Conservation (phyloP, 2,113 vertebrate species). For the Chaetodon auriga region DNA sequence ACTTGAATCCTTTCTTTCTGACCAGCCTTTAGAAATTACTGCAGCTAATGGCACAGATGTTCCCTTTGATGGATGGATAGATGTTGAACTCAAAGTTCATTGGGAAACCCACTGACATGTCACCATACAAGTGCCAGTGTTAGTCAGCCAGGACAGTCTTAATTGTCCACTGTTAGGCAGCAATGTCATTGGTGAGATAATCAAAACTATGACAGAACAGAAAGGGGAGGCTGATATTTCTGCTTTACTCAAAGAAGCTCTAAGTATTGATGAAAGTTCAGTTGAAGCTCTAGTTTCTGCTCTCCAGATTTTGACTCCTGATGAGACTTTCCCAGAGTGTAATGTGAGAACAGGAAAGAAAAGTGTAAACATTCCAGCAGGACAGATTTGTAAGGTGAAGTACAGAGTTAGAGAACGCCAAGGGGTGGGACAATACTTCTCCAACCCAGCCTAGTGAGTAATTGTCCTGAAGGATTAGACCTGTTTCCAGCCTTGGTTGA, state of each 20-base stretch:
- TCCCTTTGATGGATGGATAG: constrained; percentile 26
- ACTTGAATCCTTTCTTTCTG: neutral
- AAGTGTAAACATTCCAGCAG: neutral
- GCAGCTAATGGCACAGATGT: constrained; percentile 31
- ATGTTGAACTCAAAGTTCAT: constrained; percentile 22
- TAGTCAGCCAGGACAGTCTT: constrained; percentile 23
- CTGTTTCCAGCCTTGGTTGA: constrained; percentile 18
- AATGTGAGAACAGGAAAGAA: constrained; percentile 17
- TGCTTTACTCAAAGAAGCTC: neutral
- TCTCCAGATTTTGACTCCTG: neutral
- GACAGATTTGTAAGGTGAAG: neutral
- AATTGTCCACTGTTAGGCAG: constrained; percentile 34
- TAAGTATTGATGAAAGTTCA: constrained; percentile 4
- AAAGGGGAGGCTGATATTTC: neutral
- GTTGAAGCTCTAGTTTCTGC: constrained; percentile 24
- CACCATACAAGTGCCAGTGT: neutral
- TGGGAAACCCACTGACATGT: neutral
- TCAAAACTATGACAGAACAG: neutral
- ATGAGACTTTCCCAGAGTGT: neutral
- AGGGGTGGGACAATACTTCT: neutral
- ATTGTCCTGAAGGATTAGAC: constrained; percentile 16
- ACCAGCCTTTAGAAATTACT: neutral
- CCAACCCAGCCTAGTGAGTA: neutral
- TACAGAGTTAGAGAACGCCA: constrained; percentile 12
- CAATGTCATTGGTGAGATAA: constrained; percentile 22